Percentiles rank a stretch among this genome's conserved stretches.
These are phyloP conservation scores for Labrus mixtus DNA, from an alignment of 2,113 vertebrate genomes.

Conservation along the genomic window DNA sequence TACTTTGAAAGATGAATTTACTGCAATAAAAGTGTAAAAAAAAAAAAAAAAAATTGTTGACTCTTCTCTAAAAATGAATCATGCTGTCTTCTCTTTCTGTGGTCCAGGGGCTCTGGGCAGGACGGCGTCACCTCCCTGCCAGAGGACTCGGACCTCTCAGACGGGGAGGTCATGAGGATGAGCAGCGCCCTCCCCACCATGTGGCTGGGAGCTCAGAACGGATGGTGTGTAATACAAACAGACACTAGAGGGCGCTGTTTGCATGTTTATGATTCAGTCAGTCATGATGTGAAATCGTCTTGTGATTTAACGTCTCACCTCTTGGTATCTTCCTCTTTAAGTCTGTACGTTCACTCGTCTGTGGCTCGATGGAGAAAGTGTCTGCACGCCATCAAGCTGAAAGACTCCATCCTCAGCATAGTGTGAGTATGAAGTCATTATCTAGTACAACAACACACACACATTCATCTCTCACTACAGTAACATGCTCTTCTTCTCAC, in stretches of 20 bases:
- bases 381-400: constrained; percentile 98
- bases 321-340: constrained; percentile 58
- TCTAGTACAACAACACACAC: too few species aligned
- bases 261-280: too few species aligned
- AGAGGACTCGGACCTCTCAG: constrained; percentile 83
- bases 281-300: too few species aligned
- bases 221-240: constrained; percentile 86
- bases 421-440: constrained; percentile 86
- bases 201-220: constrained; percentile 98
- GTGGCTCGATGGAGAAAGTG: constrained; percentile 98
- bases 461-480: too few species aligned
- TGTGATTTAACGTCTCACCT: neutral
- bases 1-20: too few species aligned
- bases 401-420: constrained; percentile 97
- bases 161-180: constrained; percentile 80
- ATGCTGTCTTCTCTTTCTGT: constrained; percentile 1
- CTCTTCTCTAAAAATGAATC: neutral
- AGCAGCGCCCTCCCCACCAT: constrained; percentile 93
- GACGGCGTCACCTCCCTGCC: constrained; percentile 47
- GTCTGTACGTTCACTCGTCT: constrained; percentile 97
- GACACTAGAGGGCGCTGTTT: constrained; percentile 46
- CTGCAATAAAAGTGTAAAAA: too few species aligned
- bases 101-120: constrained; percentile 60
- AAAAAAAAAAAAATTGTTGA: neutral
- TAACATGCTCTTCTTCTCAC: neutral